Evolutionary conservation across 2,113 vertebrate species (phyloP).

Genomic region (Anarrhichthys ocellatus): DNA sequence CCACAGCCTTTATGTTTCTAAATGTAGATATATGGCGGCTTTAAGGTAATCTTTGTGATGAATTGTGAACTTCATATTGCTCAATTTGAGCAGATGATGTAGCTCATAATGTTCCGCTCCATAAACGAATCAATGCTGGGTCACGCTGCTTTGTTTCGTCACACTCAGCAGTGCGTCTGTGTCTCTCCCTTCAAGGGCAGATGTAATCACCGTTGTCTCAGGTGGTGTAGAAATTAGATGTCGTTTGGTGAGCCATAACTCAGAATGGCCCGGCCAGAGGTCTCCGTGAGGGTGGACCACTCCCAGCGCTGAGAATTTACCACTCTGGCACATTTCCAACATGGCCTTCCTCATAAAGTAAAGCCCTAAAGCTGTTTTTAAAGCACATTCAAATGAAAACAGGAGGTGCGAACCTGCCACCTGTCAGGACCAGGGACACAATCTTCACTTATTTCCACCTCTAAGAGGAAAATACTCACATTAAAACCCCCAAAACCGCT

Average conservation of each 20-base stretch:
- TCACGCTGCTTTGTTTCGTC: constrained; percentile 25
- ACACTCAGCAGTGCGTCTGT: background rate
- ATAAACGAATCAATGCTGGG: constrained; percentile 17
- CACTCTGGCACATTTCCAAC: constrained; percentile 35
- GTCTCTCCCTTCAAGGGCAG: constrained; percentile 41
- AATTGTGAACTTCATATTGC: background rate
- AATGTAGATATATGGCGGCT: background rate
- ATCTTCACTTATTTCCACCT: background rate
- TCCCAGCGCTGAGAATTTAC: constrained; percentile 39
- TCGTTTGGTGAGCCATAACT: constrained; percentile 52
- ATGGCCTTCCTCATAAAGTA: constrained; percentile 15
- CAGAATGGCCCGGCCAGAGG: constrained; percentile 22
- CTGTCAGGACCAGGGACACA: constrained; percentile 25
- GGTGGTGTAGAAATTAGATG: constrained; percentile 57
- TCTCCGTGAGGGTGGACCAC: constrained; percentile 16
- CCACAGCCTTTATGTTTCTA: background rate
- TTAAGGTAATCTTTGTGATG: background rate
- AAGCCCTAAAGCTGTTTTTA: constrained; percentile 8
- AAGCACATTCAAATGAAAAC: constrained; percentile 49
- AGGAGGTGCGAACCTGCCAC: background rate
- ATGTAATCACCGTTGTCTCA: constrained; percentile 54
- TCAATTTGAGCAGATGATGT: background rate
- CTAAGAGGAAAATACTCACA: constrained; percentile 10
- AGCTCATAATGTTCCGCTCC: constrained; percentile 16
- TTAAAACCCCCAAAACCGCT: background rate